phyloP scores from a whole-genome alignment of 2,113 vertebrate species.

The Cavia porcellus region DNA sequence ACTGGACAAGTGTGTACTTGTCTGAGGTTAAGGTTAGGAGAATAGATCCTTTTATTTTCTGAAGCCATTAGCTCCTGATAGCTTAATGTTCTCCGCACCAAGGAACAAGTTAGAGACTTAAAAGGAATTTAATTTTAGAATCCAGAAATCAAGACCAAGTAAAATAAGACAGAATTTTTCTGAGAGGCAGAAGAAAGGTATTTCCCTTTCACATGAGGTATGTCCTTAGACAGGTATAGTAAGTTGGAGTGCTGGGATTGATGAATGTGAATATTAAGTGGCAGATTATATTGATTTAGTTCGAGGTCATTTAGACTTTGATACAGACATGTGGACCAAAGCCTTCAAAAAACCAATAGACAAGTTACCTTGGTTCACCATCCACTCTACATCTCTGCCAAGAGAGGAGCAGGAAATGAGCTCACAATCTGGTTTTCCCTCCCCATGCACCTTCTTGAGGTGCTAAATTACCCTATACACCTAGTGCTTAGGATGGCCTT shows the following conservation, averaged over 20 bases:
- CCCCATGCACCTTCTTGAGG: conserved; percentile 56
- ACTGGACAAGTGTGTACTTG: conserved; percentile 53
- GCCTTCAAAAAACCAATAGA: conserved; percentile 36
- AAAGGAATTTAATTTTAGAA: conserved; percentile 73
- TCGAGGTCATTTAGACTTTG: conserved; percentile 48
- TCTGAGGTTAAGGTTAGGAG: conserved; percentile 69
- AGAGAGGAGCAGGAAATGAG: conserved; percentile 47
- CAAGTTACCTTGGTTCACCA: conserved; percentile 47
- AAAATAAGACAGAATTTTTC: conserved; percentile 59
- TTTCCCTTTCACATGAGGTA: conserved; percentile 32
- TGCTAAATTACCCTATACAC: conserved; percentile 51
- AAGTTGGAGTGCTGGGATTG: neutral
- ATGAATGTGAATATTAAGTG: conserved; percentile 28
- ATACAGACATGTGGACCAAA: conserved; percentile 35
- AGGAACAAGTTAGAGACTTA: conserved; percentile 63
- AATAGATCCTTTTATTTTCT: conserved; percentile 68
- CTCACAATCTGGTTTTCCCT: conserved; percentile 58
- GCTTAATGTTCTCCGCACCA: conserved; percentile 54
- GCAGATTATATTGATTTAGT: neutral
- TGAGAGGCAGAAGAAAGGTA: neutral
- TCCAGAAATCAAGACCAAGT: conserved; percentile 65
- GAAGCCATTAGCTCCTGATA: conserved; percentile 57
- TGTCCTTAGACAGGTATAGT: conserved; percentile 10
- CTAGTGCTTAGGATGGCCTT: conserved; percentile 57
- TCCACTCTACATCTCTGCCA: neutral